A percentile compares a stretch with the other conserved stretches of the same genome.
Conservation (phyloP, 1,140 invertebrate genomes). For the Caenorhabditis tropicalis region DNA sequence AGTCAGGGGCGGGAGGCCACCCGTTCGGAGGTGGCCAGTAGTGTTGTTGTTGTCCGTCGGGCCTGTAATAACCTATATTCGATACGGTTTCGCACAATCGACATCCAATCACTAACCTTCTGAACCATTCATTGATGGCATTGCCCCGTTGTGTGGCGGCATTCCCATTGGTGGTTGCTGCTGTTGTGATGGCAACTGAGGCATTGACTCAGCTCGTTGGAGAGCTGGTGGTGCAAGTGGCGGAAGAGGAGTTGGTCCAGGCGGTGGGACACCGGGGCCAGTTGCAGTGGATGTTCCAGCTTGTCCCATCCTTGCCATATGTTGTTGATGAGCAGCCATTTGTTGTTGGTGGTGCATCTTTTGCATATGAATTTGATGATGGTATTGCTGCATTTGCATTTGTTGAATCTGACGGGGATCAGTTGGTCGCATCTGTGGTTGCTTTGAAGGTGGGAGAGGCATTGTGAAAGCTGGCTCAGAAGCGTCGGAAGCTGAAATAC, state of each 20-base stretch:
- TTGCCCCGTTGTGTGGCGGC: not conserved
- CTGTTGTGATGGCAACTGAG: not conserved
- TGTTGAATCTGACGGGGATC: not conserved
- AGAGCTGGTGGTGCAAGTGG: not conserved
- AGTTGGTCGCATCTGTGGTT: not conserved
- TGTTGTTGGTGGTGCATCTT: slow-evolving; percentile 10
- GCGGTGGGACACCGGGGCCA: not conserved
- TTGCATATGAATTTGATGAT: slow-evolving; percentile 8
- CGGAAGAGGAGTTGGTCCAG: not conserved
- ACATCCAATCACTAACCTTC: not conserved
- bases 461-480: not conserved
- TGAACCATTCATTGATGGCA: not conserved
- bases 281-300: not conserved
- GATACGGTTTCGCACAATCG: not conserved
- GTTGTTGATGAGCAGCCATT: slow-evolving; percentile 12
- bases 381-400: slow-evolving; percentile 15
- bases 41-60: not conserved
- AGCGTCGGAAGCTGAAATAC: not conserved
- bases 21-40: not conserved
- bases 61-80: slow-evolving; percentile 34
- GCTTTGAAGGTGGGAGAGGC: not conserved
- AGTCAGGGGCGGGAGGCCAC: slow-evolving; percentile 21
- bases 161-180: not conserved
- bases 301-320: not conserved
- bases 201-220: slow-evolving; percentile 7